phyloP scores from a whole-genome alignment of 1,140 invertebrate genomes.

The Trialeurodes vaporariorum region DNA sequence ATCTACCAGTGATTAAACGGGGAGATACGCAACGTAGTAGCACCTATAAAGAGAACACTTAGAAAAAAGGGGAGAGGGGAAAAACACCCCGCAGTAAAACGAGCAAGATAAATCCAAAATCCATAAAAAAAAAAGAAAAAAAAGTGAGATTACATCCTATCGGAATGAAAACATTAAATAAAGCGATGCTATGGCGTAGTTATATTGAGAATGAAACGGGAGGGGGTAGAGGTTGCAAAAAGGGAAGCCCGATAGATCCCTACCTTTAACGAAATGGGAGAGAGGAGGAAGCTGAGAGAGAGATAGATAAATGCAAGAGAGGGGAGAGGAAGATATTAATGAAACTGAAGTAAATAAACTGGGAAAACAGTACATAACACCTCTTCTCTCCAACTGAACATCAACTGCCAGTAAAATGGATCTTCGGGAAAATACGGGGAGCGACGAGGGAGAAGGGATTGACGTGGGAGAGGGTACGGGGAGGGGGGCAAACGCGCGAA shows the following conservation, averaged over 20 bases:
- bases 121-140: too few relatives aligned
- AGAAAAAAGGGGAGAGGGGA: not conserved
- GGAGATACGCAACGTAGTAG: not conserved
- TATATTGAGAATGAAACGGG: not conserved
- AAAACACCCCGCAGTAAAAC: not conserved
- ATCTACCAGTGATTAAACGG: not conserved
- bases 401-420: not conserved
- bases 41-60: not conserved
- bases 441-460: too few relatives aligned
- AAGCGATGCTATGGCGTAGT: not conserved
- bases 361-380: not conserved
- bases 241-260: too few relatives aligned
- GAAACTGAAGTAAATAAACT: not conserved
- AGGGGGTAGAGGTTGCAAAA: too few relatives aligned
- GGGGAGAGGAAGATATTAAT: not conserved
- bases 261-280: too few relatives aligned
- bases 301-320: not conserved
- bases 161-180: slow-evolving; percentile 1
- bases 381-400: not conserved
- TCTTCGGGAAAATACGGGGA: too few relatives aligned
- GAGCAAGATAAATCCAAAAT: not conserved
- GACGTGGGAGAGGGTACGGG: not conserved
- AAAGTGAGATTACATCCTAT: not conserved
- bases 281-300: not conserved
- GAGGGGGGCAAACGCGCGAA: not conserved